phyloP scores from a whole-genome alignment of 2,797 vertebrate species.

The Dendrocincla tyrannina region DNA sequence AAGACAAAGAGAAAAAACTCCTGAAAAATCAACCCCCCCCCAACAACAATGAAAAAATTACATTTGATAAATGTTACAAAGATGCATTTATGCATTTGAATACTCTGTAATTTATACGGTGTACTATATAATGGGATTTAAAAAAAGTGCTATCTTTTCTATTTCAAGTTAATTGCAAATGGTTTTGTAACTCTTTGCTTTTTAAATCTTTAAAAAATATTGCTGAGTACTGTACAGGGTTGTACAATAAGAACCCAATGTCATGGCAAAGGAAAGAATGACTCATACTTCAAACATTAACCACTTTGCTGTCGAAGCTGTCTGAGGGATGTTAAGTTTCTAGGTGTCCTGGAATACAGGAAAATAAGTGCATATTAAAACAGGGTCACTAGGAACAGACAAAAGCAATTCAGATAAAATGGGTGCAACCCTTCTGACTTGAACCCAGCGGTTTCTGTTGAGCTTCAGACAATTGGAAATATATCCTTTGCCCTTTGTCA shows the following conservation, averaged over 20 bases:
- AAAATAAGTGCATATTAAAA: slow-evolving; percentile 62
- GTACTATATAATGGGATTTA: slow-evolving; percentile 95
- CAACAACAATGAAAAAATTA: slow-evolving; percentile 72
- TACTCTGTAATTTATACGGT: slow-evolving; percentile 99
- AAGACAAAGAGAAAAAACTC: slow-evolving; percentile 44
- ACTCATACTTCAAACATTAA: slow-evolving; percentile 76
- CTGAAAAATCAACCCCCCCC: slow-evolving; percentile 67
- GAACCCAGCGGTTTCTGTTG: not conserved
- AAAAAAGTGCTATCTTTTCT: slow-evolving; percentile 98
- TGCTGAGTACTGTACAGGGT: slow-evolving; percentile 93
- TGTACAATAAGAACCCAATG: slow-evolving; percentile 81
- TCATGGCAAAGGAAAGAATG: slow-evolving; percentile 76
- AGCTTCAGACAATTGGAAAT: slow-evolving; percentile 31
- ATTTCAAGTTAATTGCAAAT: slow-evolving; percentile 91
- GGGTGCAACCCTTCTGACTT: not conserved
- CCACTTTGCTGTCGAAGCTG: slow-evolving; percentile 75
- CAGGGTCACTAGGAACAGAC: slow-evolving; percentile 29
- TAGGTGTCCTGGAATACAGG: slow-evolving; percentile 38
- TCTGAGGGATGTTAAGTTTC: slow-evolving; percentile 59
- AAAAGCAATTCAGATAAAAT: slow-evolving; percentile 6
- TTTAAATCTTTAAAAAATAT: slow-evolving; percentile 86
- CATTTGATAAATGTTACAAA: slow-evolving; percentile 86
- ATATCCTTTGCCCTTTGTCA: not conserved
- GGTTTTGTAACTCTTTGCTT: slow-evolving; percentile 96
- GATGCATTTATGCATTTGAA: slow-evolving; percentile 88